Conservation (phyloP, 2,888 invertebrate genomes). For the Rhamnusium bicolor region DNA sequence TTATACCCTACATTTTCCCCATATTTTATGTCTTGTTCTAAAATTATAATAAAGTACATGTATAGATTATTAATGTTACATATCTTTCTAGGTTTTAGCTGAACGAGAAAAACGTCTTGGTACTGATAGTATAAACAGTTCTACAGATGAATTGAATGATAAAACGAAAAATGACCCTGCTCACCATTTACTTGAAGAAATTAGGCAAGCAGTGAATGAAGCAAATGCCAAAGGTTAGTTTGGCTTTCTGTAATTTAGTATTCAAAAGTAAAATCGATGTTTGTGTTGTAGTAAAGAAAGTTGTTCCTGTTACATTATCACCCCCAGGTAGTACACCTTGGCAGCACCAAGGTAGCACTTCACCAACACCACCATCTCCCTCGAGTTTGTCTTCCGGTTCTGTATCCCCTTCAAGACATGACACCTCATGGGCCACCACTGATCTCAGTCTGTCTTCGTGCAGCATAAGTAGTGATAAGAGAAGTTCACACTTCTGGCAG, state of each 20-base stretch:
- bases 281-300: conserved; percentile 76
- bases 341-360: conserved; percentile 70
- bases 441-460: conserved; percentile 76
- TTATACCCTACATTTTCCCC: no score
- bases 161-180: conserved; percentile 77
- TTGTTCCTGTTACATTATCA: conserved; percentile 77
- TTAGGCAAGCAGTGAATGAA: conserved; percentile 89
- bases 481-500: conserved; percentile 79
- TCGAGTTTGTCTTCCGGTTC: conserved; percentile 79
- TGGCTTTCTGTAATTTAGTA: background rate
- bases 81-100: conserved; percentile 76
- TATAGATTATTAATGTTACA: background rate
- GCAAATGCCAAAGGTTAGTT: conserved; percentile 86
- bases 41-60: no score
- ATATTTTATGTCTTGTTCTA: no score
- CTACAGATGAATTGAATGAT: conserved; percentile 77
- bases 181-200: conserved; percentile 90
- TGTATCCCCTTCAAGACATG: conserved; percentile 72
- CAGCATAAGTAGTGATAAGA: conserved; percentile 78
- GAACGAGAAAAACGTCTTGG: conserved; percentile 85
- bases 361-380: conserved; percentile 76
- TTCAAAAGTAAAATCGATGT: conserved; percentile 22
- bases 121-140: conserved; percentile 73
- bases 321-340: conserved; percentile 78
- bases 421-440: conserved; percentile 73